phyloP scores from a whole-genome alignment of 2,797 vertebrate genomes.

The Leucoraja ocellata region DNA sequence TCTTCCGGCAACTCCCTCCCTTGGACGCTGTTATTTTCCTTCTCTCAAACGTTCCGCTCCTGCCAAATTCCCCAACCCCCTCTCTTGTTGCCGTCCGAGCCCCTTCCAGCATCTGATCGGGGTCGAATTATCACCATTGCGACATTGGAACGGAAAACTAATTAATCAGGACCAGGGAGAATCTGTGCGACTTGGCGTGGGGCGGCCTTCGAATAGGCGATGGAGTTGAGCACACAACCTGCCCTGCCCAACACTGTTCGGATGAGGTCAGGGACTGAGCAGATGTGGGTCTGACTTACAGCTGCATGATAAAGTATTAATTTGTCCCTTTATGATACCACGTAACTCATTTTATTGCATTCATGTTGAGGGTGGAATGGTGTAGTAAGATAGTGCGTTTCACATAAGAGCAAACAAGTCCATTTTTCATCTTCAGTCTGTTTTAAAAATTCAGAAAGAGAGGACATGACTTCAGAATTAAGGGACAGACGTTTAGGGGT shows the following conservation, averaged over 20 bases:
- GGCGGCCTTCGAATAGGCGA: not conserved
- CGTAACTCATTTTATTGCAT: not conserved
- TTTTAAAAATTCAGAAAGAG: too few species aligned
- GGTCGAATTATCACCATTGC: not conserved
- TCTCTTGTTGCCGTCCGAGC: not conserved
- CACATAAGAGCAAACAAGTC: not conserved
- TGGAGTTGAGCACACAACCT: not conserved
- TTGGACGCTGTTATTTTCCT: not conserved
- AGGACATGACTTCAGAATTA: too few species aligned
- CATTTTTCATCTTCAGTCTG: too few species aligned
- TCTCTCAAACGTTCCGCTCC: not conserved
- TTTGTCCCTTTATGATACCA: not conserved
- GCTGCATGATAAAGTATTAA: not conserved
- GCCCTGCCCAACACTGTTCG: not conserved
- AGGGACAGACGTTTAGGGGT: too few species aligned
- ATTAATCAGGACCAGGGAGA: not conserved
- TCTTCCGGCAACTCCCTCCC: not conserved
- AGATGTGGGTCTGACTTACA: slow-evolving; percentile 8
- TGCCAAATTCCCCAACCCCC: not conserved
- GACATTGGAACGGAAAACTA: not conserved
- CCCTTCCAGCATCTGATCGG: not conserved
- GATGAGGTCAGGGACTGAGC: not conserved
- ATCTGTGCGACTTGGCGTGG: not conserved
- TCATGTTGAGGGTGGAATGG: not conserved
- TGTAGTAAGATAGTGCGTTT: not conserved